Evolutionary conservation across 2,113 vertebrate genomes (phyloP), one percentile per base, ranked within the genome.

Genomic region (Talpa occidentalis): DNA sequence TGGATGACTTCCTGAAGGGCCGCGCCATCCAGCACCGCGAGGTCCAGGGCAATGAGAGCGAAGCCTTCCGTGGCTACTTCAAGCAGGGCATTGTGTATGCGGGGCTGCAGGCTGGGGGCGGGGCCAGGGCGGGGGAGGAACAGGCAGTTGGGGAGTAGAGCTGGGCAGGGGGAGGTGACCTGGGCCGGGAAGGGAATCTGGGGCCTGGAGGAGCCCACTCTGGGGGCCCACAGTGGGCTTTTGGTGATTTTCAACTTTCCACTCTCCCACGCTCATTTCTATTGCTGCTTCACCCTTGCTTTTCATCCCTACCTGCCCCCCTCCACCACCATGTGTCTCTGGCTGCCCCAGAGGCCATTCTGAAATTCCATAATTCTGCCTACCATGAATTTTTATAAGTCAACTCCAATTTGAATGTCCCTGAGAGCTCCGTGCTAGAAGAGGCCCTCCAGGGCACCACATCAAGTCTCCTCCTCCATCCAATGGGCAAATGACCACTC

Each of bases 1-100:
- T 99, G 96, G 99, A 99, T 0, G 99, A 99, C 0, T 96, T 98
- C 96, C 98, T 99, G 67, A 98, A 98, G 49, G 98, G 98, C 0
- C 96, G 97, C 67, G 99, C 99, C 0, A 97, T 99, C 90, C 99
- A 99, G 97, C 98, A 99, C 93, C 98, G 99, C 0, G 99, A 99
- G 97, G 95, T 91, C 44, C 99, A 99, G 96, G 98, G 98, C 93
- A 95, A 98, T 0, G 99, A 99, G 96, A 99, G 99, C 0, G 98
- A 99, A 6, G 92, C 97, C 28, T 99, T 99, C 95, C 98, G 98
- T 0, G 94, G 98, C 88, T 98, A 99, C 98, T 99, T 99, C 98
- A 99, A 99, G 94, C 96, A 98, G 35, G 99, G 99, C 64, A 87
- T 99, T 64, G 93, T 99, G 99, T 99, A 98, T 0, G 98, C 96